Percentiles rank a stretch among this genome's conserved stretches.
phyloP scores from a whole-genome alignment of 2,797 vertebrate genomes.

The Chiroxiphia lanceolata region DNA sequence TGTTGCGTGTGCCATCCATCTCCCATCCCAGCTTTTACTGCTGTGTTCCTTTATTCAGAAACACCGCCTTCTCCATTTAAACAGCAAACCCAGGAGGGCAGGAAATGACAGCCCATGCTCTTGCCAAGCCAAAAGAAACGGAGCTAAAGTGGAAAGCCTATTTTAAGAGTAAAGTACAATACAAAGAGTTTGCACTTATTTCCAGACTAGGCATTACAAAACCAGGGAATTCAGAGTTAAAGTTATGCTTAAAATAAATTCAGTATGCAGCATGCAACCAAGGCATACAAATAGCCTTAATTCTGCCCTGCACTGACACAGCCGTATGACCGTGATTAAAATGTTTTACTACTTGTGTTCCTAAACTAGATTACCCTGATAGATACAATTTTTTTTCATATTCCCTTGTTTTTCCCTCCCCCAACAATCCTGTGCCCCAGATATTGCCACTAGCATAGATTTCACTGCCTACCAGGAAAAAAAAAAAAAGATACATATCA shows the following conservation, averaged over 20 bases:
- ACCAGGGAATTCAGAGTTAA: slow-evolving; percentile 36
- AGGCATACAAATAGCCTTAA: slow-evolving; percentile 32
- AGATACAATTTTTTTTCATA: slow-evolving; percentile 9
- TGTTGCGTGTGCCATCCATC: background rate
- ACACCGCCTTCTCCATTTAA: background rate
- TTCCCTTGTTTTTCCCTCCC: background rate
- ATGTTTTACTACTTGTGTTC: slow-evolving; percentile 35
- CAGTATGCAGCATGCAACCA: slow-evolving; percentile 9
- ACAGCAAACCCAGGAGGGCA: background rate
- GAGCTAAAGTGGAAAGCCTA: slow-evolving; percentile 9
- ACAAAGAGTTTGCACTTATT: slow-evolving; percentile 1
- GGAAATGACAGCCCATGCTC: slow-evolving; percentile 15
- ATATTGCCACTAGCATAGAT: slow-evolving; percentile 2
- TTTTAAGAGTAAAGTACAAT: background rate
- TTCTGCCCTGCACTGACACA: slow-evolving; percentile 42
- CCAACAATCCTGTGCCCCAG: background rate
- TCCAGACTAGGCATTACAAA: slow-evolving; percentile 1
- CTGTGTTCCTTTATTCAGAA: background rate
- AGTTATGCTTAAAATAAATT: slow-evolving; percentile 42
- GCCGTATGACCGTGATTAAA: slow-evolving; percentile 39
- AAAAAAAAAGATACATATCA: background rate
- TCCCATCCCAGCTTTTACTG: background rate
- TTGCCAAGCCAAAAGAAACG: background rate
- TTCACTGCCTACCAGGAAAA: background rate
- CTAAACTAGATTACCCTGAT: slow-evolving; percentile 29